Percentiles rank a stretch among this genome's conserved stretches.
Conservation (phyloP, 1,140 invertebrate genomes). For the Cydia splendana region DNA sequence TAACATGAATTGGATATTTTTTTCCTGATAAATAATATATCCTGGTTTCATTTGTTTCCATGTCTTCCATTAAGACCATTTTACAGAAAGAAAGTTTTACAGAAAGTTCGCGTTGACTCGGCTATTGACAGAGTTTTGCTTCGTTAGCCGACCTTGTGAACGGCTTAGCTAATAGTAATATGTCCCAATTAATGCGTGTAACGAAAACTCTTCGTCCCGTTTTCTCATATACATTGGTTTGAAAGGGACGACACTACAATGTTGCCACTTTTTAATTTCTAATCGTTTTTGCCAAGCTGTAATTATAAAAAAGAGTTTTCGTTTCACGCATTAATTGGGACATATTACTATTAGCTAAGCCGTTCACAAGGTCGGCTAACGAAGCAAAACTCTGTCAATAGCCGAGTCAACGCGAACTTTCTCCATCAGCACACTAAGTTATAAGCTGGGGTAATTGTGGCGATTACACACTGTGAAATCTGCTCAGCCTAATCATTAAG, state of each 20-base stretch:
- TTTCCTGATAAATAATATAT: not conserved
- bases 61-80: no score
- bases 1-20: not conserved
- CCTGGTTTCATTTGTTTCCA: no score
- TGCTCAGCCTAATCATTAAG: not conserved
- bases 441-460: not conserved
- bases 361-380: not conserved
- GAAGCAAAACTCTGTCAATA: constrained; percentile 10
- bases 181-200: not conserved
- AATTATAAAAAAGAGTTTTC: no score
- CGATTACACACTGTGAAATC: not conserved
- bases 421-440: constrained; percentile 7
- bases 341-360: not conserved
- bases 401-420: not conserved
- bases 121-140: constrained; percentile 12
- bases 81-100: no score
- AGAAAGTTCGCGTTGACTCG: not conserved
- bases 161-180: not conserved
- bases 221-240: no score
- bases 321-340: not conserved
- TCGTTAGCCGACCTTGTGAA: not conserved
- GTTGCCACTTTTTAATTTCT: no score
- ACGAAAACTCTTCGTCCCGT: no score
- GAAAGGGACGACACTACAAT: no score
- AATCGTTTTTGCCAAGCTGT: no score